Evolutionary conservation across 1,140 invertebrate genomes (phyloP).

Genomic region (Yoshiicerus persimilis): DNA sequence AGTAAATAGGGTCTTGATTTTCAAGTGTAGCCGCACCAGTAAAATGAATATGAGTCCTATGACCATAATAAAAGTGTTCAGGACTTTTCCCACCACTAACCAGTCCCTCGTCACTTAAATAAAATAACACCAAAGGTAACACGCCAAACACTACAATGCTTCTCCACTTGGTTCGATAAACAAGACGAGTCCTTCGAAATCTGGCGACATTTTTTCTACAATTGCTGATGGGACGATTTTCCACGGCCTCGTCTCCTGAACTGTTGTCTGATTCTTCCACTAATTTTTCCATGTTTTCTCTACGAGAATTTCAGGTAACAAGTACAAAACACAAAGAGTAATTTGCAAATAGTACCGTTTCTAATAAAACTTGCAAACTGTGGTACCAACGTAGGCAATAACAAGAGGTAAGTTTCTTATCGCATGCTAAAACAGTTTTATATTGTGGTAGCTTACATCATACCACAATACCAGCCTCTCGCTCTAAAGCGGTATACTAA

Average conservation of each 20-base stretch:
- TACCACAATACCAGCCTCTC: too few relatives aligned
- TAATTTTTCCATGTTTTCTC: background rate
- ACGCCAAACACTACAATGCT: slow-evolving; percentile 35
- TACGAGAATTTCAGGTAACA: background rate
- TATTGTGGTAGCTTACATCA: background rate
- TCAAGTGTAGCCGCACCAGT: background rate
- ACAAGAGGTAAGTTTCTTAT: background rate
- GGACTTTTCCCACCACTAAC: background rate
- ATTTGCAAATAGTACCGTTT: background rate
- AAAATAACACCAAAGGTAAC: slow-evolving; percentile 32
- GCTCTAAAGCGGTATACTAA: too few relatives aligned
- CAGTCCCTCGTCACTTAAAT: background rate
- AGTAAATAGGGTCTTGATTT: background rate
- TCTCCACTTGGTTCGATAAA: slow-evolving; percentile 40
- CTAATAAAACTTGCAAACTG: background rate
- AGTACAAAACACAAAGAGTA: background rate
- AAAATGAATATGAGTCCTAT: background rate
- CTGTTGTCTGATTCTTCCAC: background rate
- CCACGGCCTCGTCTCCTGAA: background rate
- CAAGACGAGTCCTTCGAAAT: background rate
- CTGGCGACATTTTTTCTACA: background rate
- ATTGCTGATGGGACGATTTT: background rate
- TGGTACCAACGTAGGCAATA: background rate
- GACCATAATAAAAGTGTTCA: background rate
- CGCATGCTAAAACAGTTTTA: background rate